Evolutionary conservation across 1,140 invertebrate species (phyloP), one percentile per base, ranked within the genome.

Genomic region (Tetranychus urticae): DNA sequence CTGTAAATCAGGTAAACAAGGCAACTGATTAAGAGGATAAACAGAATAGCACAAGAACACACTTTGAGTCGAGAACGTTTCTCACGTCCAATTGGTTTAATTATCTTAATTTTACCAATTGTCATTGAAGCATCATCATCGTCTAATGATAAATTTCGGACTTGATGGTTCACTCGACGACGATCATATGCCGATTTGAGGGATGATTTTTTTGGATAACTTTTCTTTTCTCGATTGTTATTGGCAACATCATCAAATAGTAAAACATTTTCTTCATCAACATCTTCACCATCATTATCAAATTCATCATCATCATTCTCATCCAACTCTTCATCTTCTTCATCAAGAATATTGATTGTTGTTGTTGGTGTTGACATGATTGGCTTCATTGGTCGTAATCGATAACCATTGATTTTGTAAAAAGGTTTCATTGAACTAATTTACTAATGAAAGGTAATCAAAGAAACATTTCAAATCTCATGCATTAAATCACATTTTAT

Each of bases 41-140:
- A 31, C 23, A 55, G 37, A 10, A 10, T 14, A 3, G 57, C 5
- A 34, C 10, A 31, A 34, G 7, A 48, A 46, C 57, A 58, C 33
- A 52, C 7, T 35, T 60, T 14, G 2, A 61, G 47, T 60, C 42
- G 55, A 45, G 31, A 5, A 4, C 33, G 4, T 12, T 56, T 31
- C 23, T 48, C 12, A 42, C 35, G 5, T 54, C 59, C 35, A 36
- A 36, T 6, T 45, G 61, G 60, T 36, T 64, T 64, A 35, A 62
- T 58, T 33, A 64, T 62, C 37, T 62, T 62, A 36, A 64, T 60
- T 42, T 64, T 64, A 14, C 63, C 60, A 36, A 64, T 64, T 7
- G 62, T 54, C 10, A 60, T 10, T 4, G 59, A 4, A 42, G 39
- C 4, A 42, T 42, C n/a, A n/a, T 42, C 10, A 42, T 42, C 39